Percentiles rank a stretch among this genome's conserved stretches.
Conservation (phyloP, 2,113 vertebrate species). For the Oxygymnocypris stewartii region DNA sequence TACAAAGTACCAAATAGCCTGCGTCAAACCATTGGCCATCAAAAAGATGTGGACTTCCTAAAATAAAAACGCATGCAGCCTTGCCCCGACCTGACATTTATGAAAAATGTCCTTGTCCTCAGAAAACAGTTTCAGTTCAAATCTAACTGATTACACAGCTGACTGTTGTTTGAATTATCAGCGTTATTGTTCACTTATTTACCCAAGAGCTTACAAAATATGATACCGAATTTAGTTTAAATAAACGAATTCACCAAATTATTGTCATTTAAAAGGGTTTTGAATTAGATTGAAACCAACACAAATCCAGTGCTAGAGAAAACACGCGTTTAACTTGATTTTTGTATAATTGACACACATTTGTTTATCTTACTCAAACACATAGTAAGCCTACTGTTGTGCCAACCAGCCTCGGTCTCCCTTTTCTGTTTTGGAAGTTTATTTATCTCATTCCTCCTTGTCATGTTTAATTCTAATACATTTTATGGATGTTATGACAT, state of each 20-base stretch:
- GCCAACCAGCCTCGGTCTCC: too few relatives aligned
- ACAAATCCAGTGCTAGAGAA: neutral
- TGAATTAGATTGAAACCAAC: neutral
- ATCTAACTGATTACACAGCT: too few relatives aligned
- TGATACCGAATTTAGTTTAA: neutral
- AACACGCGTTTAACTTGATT: neutral
- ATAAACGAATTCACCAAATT: neutral
- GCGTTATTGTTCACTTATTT: too few relatives aligned
- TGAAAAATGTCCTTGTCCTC: neutral
- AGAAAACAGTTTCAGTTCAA: neutral
- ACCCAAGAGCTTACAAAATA: neutral
- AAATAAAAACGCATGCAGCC: neutral
- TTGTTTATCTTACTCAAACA: too few relatives aligned
- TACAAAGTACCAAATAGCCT: neutral
- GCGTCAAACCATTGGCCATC: neutral
- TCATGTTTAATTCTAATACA: neutral
- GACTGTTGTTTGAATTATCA: neutral
- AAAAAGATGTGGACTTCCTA: neutral
- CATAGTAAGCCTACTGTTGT: too few relatives aligned
- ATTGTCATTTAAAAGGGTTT: neutral
- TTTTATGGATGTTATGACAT: neutral
- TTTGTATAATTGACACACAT: neutral
- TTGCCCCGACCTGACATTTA: neutral
- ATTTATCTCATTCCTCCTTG: neutral
- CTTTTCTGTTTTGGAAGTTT: too few relatives aligned